Evolutionary conservation across 2,888 invertebrate species (phyloP).

Genomic region (Ligdia adustata): DNA sequence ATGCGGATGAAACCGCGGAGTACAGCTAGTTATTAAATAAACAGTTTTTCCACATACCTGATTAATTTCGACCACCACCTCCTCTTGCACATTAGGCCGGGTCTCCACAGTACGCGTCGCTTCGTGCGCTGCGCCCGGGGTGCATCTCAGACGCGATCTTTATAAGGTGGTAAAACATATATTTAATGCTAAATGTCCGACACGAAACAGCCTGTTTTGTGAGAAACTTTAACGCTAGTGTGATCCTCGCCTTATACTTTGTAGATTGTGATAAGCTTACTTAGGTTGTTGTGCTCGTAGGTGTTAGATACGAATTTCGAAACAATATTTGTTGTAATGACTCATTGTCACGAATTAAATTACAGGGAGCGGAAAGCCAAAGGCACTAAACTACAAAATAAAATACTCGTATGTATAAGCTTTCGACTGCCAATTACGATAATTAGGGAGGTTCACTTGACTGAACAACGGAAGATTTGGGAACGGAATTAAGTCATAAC

Average conservation of each 20-base stretch:
- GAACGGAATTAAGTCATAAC: background rate
- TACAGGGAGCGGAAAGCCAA: too few species aligned
- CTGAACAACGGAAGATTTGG: conserved; percentile 18
- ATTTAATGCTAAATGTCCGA: conserved; percentile 78
- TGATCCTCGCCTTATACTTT: conserved; percentile 40
- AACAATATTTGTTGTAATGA: too few species aligned
- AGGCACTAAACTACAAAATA: too few species aligned
- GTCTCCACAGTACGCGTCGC: conserved; percentile 69
- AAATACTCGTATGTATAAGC: too few species aligned
- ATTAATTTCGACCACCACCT: conserved; percentile 30
- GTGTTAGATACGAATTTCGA: too few species aligned
- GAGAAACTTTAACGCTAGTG: conserved; percentile 50
- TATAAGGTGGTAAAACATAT: conserved; percentile 84
- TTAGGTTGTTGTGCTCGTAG: too few species aligned
- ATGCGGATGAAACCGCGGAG: too few species aligned
- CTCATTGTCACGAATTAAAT: too few species aligned
- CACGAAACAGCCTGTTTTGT: conserved; percentile 54
- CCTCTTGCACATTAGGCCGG: conserved; percentile 44
- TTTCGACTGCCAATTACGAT: conserved; percentile 29
- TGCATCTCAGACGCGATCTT: conserved; percentile 75
- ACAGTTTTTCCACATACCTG: background rate
- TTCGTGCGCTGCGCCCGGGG: conserved; percentile 75
- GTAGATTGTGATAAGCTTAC: background rate
- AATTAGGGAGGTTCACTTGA: conserved; percentile 28
- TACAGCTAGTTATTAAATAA: too few species aligned